phyloP scores from a whole-genome alignment of 1,140 invertebrate species.

The Pantala flavescens region DNA sequence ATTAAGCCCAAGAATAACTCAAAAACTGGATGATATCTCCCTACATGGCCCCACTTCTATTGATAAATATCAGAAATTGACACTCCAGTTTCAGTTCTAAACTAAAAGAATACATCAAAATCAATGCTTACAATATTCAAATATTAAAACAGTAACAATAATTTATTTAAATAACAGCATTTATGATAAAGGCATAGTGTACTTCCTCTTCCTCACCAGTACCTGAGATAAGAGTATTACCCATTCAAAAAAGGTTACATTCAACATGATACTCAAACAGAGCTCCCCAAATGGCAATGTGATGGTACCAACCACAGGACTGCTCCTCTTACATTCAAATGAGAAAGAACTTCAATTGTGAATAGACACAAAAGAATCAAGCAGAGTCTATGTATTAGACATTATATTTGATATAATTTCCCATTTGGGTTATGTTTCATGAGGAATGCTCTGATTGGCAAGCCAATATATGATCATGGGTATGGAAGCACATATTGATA shows the following conservation, averaged over 20 bases:
- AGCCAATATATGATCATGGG: not conserved
- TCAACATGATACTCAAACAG: not conserved
- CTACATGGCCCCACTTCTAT: not conserved
- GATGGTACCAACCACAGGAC: no score
- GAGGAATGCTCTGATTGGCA: not conserved
- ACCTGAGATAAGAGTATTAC: not conserved
- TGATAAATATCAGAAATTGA: not conserved
- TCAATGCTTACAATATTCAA: not conserved
- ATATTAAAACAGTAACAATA: constrained; percentile 8
- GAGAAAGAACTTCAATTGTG: no score
- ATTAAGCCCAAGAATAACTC: not conserved
- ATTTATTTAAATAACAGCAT: not conserved
- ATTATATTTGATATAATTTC: no score
- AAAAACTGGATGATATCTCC: not conserved
- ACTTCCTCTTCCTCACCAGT: not conserved
- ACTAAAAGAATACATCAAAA: not conserved
- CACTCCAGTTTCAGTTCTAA: not conserved
- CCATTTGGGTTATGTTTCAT: not conserved
- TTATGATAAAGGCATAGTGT: not conserved
- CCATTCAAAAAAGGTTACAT: not conserved
- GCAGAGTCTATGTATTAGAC: no score
- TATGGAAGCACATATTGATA: constrained; percentile 10
- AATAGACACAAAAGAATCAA: no score
- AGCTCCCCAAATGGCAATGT: not conserved
- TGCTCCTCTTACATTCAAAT: no score